Percentiles rank a stretch among this genome's conserved stretches.
Evolutionary conservation across 2,797 vertebrate species (phyloP).

Genomic region (Esox masquinongy): DNA sequence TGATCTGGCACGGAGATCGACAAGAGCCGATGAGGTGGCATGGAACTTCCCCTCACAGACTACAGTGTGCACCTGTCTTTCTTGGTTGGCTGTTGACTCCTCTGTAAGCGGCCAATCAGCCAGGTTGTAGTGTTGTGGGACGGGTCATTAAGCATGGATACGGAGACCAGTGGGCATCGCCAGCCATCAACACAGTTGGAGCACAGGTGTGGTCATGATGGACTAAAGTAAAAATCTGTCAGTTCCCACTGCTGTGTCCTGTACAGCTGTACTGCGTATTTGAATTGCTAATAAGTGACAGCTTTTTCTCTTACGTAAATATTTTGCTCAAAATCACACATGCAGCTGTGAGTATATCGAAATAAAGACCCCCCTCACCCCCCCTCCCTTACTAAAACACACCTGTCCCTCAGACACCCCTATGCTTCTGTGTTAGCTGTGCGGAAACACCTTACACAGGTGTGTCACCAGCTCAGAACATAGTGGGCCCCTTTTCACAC

Average conservation of each 20-base stretch:
- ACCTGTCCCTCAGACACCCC: slow-evolving; percentile 35
- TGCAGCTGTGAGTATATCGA: neutral
- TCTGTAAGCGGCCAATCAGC: neutral
- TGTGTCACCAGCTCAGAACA: slow-evolving; percentile 21
- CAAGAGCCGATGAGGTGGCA: slow-evolving; percentile 49
- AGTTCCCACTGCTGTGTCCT: too few species aligned
- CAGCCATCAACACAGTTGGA: too few species aligned
- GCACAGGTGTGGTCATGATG: too few species aligned
- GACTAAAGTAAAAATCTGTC: too few species aligned
- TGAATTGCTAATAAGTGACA: neutral
- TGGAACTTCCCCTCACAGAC: slow-evolving; percentile 34
- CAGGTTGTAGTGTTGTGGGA: neutral
- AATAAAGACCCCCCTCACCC: neutral
- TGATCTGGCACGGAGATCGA: slow-evolving; percentile 36
- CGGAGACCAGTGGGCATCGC: neutral
- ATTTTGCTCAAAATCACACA: neutral
- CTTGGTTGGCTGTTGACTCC: neutral
- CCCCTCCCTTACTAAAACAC: slow-evolving; percentile 16
- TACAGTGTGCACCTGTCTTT: neutral
- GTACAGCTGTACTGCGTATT: too few species aligned
- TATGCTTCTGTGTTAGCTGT: slow-evolving; percentile 34
- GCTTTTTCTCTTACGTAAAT: neutral
- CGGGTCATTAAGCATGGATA: neutral
- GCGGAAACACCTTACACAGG: slow-evolving; percentile 42
- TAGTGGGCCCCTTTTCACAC: neutral